Evolutionary conservation across 2,113 vertebrate species (phyloP).

Genomic region (Cebidichthys violaceus): DNA sequence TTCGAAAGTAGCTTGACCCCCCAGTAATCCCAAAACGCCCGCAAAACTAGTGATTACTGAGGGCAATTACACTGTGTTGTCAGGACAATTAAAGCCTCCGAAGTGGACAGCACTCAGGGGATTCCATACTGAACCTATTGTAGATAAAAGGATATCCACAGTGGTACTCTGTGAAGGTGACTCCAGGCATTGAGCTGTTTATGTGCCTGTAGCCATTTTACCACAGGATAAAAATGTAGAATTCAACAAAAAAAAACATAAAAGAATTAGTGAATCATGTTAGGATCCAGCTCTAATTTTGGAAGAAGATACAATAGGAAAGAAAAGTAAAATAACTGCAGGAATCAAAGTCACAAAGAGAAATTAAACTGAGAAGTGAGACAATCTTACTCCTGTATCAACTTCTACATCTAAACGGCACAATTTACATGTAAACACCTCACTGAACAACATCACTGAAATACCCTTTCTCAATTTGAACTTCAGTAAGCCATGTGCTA

Average conservation of each 20-base stretch:
- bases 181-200: slow-evolving; percentile 25
- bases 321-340: not conserved
- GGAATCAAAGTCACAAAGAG: not conserved
- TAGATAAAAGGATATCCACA: slow-evolving; percentile 43
- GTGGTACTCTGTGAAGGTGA: slow-evolving; percentile 54
- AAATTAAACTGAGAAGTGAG: not conserved
- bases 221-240: not conserved
- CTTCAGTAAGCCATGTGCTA: slow-evolving; percentile 6
- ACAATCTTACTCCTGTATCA: not conserved
- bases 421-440: not conserved
- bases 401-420: not conserved
- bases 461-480: not conserved
- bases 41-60: slow-evolving; percentile 17
- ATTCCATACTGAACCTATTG: slow-evolving; percentile 37
- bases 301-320: not conserved
- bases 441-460: slow-evolving; percentile 6
- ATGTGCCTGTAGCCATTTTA: slow-evolving; percentile 4
- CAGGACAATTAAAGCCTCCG: slow-evolving; percentile 29
- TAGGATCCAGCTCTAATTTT: not conserved
- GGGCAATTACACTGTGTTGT: slow-evolving; percentile 38
- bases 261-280: not conserved
- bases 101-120: slow-evolving; percentile 15
- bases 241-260: not conserved
- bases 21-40: not conserved
- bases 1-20: not conserved